A percentile compares a stretch with the other conserved stretches of the same genome.
These are phyloP conservation scores for Orchesella cincta DNA, from an alignment of 1,140 invertebrate genomes.

Conservation along the genomic window DNA sequence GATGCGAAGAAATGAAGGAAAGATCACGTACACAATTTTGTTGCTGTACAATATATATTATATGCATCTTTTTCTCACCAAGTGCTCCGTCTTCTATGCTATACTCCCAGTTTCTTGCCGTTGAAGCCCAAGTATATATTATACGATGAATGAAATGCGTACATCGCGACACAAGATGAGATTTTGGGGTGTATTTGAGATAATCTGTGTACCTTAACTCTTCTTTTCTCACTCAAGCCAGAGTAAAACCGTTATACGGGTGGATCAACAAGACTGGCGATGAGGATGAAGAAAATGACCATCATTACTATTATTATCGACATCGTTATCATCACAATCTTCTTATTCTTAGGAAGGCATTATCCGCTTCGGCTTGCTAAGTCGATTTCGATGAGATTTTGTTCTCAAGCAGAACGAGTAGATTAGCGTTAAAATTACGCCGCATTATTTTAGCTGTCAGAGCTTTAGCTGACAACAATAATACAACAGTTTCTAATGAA, in stretches of 20 bases:
- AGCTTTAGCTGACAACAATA: too few relatives aligned
- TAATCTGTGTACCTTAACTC: slow-evolving; percentile 17
- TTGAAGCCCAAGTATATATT: neutral
- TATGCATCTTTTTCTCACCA: neutral
- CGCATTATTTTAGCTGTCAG: too few relatives aligned
- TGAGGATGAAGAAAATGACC: slow-evolving; percentile 19
- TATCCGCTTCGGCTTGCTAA: too few relatives aligned
- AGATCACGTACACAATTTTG: slow-evolving; percentile 27
- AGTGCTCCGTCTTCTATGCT: neutral
- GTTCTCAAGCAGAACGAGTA: too few relatives aligned
- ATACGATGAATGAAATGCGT: too few relatives aligned
- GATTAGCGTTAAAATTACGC: too few relatives aligned
- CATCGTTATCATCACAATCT: slow-evolving; percentile 14
- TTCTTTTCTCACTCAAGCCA: neutral
- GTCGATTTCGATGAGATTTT: too few relatives aligned
- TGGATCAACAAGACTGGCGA: slow-evolving; percentile 17
- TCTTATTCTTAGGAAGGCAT: neutral
- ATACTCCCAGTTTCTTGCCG: neutral
- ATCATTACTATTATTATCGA: slow-evolving; percentile 21
- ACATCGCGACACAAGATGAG: slow-evolving; percentile 1
- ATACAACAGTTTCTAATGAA: too few relatives aligned
- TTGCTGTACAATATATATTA: neutral
- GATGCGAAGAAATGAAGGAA: slow-evolving; percentile 18
- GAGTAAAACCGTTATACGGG: neutral
- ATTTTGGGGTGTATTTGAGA: slow-evolving; percentile 24